These are phyloP conservation scores for Solea senegalensis DNA, from an alignment of 2,113 vertebrate genomes.

Conservation along the genomic window DNA sequence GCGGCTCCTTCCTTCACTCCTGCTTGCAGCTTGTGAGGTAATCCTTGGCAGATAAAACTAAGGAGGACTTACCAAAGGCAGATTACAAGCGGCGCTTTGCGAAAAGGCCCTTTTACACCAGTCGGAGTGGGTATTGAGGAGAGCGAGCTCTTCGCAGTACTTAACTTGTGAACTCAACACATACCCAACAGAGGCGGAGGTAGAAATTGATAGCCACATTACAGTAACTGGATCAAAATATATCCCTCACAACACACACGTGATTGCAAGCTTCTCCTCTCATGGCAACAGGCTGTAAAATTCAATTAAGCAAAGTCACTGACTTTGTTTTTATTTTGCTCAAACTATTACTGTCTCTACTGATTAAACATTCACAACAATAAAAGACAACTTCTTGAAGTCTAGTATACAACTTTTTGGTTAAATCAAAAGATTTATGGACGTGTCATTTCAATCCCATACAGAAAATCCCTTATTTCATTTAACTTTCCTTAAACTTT, in stretches of 20 bases:
- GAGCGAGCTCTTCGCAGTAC: conserved; percentile 77
- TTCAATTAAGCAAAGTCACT: conserved; percentile 1
- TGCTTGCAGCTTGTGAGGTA: conserved; percentile 79
- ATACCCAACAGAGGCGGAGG: conserved; percentile 69
- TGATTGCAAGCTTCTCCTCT: neutral
- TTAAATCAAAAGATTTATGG: neutral
- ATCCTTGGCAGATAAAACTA: conserved; percentile 85
- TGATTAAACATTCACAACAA: too few species aligned
- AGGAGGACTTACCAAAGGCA: conserved; percentile 83
- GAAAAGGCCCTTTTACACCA: conserved; percentile 79
- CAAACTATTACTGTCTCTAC: neutral
- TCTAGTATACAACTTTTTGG: neutral
- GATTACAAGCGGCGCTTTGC: conserved; percentile 82
- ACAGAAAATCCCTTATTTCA: too few species aligned
- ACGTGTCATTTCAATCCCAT: neutral
- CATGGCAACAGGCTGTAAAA: conserved; percentile 21
- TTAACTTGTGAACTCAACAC: conserved; percentile 81
- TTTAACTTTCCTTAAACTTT: neutral
- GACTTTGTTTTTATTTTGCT: conserved; percentile 9
- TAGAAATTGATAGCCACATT: conserved; percentile 74
- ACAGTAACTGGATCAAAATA: conserved; percentile 74
- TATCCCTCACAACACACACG: conserved; percentile 21
- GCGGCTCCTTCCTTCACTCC: conserved; percentile 63
- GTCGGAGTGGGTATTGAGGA: conserved; percentile 74
- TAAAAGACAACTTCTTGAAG: neutral